A percentile compares a stretch with the other conserved stretches of the same genome.
phyloP scores from a whole-genome alignment of 2,113 vertebrate species.

The Mirza zaza region DNA sequence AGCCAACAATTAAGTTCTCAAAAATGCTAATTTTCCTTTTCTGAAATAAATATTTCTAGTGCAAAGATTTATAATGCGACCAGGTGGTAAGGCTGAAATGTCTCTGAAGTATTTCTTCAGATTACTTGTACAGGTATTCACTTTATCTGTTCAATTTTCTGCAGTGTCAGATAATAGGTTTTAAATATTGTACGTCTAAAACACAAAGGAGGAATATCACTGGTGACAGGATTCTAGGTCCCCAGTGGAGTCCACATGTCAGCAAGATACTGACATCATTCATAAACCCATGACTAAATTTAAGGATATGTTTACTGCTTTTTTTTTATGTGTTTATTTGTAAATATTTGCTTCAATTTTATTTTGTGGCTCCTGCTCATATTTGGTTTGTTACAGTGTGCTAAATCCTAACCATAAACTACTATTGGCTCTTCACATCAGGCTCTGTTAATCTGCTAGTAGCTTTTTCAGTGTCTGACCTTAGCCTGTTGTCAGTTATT shows the following conservation, averaged over 20 bases:
- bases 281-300: background rate
- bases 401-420: background rate
- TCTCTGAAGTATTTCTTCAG: background rate
- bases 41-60: background rate
- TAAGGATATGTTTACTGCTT: background rate
- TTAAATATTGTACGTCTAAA: background rate
- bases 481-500: background rate
- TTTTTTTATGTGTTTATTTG: background rate
- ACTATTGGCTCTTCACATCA: background rate
- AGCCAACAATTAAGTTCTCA: background rate
- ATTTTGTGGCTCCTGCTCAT: background rate
- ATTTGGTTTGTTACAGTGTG: background rate
- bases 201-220: background rate
- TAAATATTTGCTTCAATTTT: background rate
- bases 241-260: background rate
- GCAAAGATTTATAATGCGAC: background rate
- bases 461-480: background rate
- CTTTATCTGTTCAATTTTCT: background rate
- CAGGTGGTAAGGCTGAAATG: background rate
- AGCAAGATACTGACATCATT: background rate
- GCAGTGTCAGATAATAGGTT: background rate
- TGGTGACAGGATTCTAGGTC: background rate
- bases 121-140: background rate
- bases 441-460: background rate
- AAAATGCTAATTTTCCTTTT: slow-evolving; percentile 24